These are phyloP conservation scores for Drosophila borealis DNA, from an alignment of 2,888 invertebrate species.

Conservation along the genomic window DNA sequence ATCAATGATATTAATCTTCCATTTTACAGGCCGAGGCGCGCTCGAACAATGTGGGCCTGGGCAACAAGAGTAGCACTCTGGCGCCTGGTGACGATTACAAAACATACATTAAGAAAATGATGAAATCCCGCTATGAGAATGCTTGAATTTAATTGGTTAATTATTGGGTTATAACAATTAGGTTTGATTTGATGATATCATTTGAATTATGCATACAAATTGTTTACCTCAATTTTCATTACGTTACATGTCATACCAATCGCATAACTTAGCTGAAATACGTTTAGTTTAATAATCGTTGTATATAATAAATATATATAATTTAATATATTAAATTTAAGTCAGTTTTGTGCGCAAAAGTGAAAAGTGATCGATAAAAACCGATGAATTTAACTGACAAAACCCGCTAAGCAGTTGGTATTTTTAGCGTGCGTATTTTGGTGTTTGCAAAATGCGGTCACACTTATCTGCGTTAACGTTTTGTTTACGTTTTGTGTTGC, in stretches of 20 bases:
- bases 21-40: constrained; percentile 84
- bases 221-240: constrained; percentile 49
- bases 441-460: constrained; percentile 23
- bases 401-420: not conserved
- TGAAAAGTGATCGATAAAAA: not conserved
- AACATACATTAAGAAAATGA: constrained; percentile 85
- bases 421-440: constrained; percentile 7
- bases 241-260: constrained; percentile 17
- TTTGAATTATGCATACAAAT: constrained; percentile 12
- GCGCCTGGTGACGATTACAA: constrained; percentile 84
- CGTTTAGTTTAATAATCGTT: constrained; percentile 23
- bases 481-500: constrained; percentile 47
- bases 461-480: constrained; percentile 22
- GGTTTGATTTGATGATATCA: constrained; percentile 12
- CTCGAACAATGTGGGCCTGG: constrained; percentile 92
- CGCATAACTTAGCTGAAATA: constrained; percentile 40
- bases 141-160: constrained; percentile 60
- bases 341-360: not conserved
- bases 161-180: constrained; percentile 2
- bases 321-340: not conserved
- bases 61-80: constrained; percentile 87
- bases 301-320: constrained; percentile 39
- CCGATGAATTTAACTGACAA: not conserved
- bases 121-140: constrained; percentile 85
- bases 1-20: not conserved